A percentile compares a stretch with the other conserved stretches of the same genome.
Evolutionary conservation across 2,113 vertebrate genomes (phyloP).

Genomic region (Pyxicephalus adspersus): DNA sequence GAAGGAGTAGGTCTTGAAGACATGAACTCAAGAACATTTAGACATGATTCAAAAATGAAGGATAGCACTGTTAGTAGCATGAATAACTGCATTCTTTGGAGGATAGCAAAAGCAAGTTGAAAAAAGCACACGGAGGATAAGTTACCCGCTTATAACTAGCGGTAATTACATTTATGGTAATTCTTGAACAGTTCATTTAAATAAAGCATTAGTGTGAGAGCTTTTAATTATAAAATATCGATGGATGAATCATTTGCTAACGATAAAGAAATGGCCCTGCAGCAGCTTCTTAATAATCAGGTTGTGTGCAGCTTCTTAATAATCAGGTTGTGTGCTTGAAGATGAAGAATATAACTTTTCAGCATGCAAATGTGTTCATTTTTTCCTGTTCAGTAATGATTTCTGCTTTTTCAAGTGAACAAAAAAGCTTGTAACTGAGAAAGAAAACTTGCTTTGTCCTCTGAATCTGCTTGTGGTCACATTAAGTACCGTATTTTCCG

Average conservation of each 20-base stretch:
- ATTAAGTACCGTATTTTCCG: no score
- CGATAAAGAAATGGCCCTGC: slow-evolving; percentile 51
- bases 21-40: slow-evolving; percentile 1
- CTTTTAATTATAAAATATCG: slow-evolving; percentile 56
- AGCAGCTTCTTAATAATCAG: slow-evolving; percentile 52
- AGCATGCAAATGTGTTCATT: slow-evolving; percentile 44
- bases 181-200: slow-evolving; percentile 53
- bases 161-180: slow-evolving; percentile 56
- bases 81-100: slow-evolving; percentile 6
- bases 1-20: background rate
- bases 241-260: slow-evolving; percentile 55
- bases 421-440: slow-evolving; percentile 2
- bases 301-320: slow-evolving; percentile 32
- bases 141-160: slow-evolving; percentile 29
- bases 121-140: slow-evolving; percentile 25
- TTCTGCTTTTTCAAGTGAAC: slow-evolving; percentile 26
- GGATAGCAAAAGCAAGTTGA: slow-evolving; percentile 6
- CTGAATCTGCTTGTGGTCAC: background rate
- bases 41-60: slow-evolving; percentile 6
- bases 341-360: slow-evolving; percentile 52
- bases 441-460: background rate
- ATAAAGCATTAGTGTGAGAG: slow-evolving; percentile 57
- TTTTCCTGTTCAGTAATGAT: slow-evolving; percentile 34
- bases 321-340: slow-evolving; percentile 37
- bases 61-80: slow-evolving; percentile 9